phyloP scores from a whole-genome alignment of 2,797 vertebrate genomes.

The Takifugu ocellatus region DNA sequence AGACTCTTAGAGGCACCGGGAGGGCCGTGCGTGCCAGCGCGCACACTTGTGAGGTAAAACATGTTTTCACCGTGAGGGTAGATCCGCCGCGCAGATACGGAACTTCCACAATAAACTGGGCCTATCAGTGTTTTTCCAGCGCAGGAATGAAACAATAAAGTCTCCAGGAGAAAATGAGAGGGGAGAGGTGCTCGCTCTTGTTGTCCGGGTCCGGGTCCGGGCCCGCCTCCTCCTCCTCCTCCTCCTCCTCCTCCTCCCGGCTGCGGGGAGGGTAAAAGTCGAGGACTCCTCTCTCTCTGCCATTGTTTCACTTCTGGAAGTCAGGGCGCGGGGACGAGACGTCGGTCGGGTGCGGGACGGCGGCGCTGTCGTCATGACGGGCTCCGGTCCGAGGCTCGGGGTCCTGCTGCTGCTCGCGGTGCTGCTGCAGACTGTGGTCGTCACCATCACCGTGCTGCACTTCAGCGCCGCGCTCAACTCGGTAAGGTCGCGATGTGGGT shows the following conservation, averaged over 20 bases:
- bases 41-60: too few relatives aligned
- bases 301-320: slow-evolving; percentile 56
- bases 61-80: neutral
- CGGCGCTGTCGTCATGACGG: slow-evolving; percentile 68
- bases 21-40: too few relatives aligned
- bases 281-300: slow-evolving; percentile 48
- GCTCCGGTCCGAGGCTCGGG: slow-evolving; percentile 76
- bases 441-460: slow-evolving; percentile 87
- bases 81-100: slow-evolving; percentile 33
- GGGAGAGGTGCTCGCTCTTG: slow-evolving; percentile 33
- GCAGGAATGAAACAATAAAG: slow-evolving; percentile 45
- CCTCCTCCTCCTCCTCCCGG: slow-evolving; percentile 23
- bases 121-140: slow-evolving; percentile 60
- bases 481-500: slow-evolving; percentile 72
- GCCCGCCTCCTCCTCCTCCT: slow-evolving; percentile 36
- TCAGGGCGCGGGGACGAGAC: slow-evolving; percentile 24
- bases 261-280: slow-evolving; percentile 38
- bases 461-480: slow-evolving; percentile 86
- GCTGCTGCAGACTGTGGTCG: slow-evolving; percentile 85
- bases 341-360: slow-evolving; percentile 52
- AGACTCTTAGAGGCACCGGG: too few relatives aligned
- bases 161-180: slow-evolving; percentile 34
- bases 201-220: slow-evolving; percentile 37
- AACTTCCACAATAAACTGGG: slow-evolving; percentile 25
- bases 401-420: slow-evolving; percentile 79